phyloP scores from a whole-genome alignment of 1,140 invertebrate genomes.

The Coboldia fuscipes region DNA sequence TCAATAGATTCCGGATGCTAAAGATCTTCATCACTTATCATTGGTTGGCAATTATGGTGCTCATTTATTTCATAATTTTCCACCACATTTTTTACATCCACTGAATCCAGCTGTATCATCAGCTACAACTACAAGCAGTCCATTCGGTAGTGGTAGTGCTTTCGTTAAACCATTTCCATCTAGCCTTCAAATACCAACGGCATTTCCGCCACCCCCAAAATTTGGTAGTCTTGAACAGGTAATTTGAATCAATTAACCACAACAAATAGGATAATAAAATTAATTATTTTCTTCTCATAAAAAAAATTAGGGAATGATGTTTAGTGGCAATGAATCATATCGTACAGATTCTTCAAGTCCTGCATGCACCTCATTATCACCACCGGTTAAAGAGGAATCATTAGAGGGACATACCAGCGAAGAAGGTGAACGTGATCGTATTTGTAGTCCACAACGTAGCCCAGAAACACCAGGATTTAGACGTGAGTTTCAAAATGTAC shows the following conservation, averaged over 20 bases:
- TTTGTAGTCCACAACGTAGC: neutral
- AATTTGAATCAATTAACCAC: conserved; percentile 3
- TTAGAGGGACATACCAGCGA: conserved; percentile 20
- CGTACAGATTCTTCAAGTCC: conserved; percentile 21
- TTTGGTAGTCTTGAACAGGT: conserved; percentile 22
- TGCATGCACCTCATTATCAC: conserved; percentile 16
- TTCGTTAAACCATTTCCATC: conserved; percentile 18
- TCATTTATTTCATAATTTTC: conserved; percentile 17
- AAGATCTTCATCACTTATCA: conserved; percentile 23
- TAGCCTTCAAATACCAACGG: conserved; percentile 20
- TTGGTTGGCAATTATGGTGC: conserved; percentile 21
- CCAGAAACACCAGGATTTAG: conserved; percentile 1
- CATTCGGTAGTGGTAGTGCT: conserved; percentile 17
- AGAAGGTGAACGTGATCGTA: conserved; percentile 3
- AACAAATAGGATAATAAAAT: neutral
- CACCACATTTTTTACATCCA: conserved; percentile 19
- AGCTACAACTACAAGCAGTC: conserved; percentile 13
- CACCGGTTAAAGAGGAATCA: conserved; percentile 12
- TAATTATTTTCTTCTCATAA: neutral
- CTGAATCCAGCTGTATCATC: conserved; percentile 18
- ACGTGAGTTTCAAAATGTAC: conserved; percentile 1
- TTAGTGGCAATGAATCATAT: conserved; percentile 22
- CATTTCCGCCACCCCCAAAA: conserved; percentile 18
- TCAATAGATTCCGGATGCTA: conserved; percentile 22
- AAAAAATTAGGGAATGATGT: conserved; percentile 7